Percentiles rank a stretch among this genome's conserved stretches.
Conservation (phyloP, 2,888 invertebrate genomes). For the Xestia rhomboidea region DNA sequence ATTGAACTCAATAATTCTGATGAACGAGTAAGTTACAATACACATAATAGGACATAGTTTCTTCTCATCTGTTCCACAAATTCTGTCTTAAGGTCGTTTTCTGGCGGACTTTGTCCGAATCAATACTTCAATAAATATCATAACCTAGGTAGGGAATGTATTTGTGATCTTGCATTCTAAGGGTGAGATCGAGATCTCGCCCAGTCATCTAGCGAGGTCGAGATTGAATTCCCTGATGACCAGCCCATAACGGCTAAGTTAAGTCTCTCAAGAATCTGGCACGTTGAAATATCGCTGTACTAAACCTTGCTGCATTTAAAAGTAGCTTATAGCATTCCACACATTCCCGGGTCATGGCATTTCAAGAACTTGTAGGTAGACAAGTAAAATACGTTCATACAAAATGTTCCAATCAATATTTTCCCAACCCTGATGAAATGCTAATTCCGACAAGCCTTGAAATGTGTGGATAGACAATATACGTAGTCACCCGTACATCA, state of each 20-base stretch:
- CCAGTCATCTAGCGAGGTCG: background rate
- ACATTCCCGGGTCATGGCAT: background rate
- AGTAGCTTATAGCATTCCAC: slow-evolving; percentile 1
- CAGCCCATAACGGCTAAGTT: background rate
- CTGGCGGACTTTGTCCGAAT: background rate
- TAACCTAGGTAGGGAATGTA: background rate
- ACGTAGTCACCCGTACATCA: background rate
- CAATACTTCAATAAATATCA: background rate
- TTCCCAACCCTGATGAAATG: background rate
- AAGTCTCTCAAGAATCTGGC: background rate
- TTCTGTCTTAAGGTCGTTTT: background rate
- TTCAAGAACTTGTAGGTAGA: background rate
- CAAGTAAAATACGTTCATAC: background rate
- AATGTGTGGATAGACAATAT: background rate
- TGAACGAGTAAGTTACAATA: no score
- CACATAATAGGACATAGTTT: no score
- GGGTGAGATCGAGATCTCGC: background rate
- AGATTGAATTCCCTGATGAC: background rate
- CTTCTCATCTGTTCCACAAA: background rate
- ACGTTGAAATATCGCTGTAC: background rate
- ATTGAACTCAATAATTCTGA: no score
- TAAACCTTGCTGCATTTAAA: background rate
- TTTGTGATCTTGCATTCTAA: background rate
- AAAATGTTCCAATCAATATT: slow-evolving; percentile 6
- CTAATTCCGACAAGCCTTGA: background rate